Conservation (phyloP, 2,797 vertebrate species). For the Sebastes kiyomatsui region DNA sequence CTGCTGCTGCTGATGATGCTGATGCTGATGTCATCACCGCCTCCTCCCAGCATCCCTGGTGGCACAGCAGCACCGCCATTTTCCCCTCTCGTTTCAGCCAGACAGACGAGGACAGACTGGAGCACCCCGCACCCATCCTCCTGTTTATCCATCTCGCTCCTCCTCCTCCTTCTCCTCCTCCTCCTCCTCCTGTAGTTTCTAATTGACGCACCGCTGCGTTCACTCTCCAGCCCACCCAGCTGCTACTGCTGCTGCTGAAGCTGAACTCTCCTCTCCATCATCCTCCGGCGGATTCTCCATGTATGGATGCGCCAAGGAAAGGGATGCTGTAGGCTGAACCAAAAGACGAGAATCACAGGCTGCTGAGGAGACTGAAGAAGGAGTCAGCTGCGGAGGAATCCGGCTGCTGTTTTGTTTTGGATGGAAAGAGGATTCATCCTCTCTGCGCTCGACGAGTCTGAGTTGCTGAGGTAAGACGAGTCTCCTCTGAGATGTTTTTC, state of each 20-base stretch:
- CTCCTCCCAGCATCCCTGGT: conserved; percentile 75
- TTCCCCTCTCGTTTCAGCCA: conserved; percentile 48
- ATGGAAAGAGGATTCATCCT: conserved; percentile 50
- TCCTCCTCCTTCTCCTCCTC: conserved; percentile 2
- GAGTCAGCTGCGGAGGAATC: conserved; percentile 41
- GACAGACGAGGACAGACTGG: conserved; percentile 26
- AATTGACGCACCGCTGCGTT: conserved; percentile 64
- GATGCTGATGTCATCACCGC: conserved; percentile 80
- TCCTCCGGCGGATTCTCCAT: conserved; percentile 71
- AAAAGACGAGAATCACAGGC: conserved; percentile 13
- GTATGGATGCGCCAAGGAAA: conserved; percentile 69
- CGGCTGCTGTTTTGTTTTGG: conserved; percentile 46
- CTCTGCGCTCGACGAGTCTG: conserved; percentile 53
- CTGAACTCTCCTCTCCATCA: background rate
- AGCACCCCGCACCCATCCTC: conserved; percentile 55
- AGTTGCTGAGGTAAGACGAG: conserved; percentile 67
- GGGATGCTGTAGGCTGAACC: conserved; percentile 71
- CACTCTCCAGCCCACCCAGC: conserved; percentile 33
- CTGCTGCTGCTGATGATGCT: conserved; percentile 67
- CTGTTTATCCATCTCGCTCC: conserved; percentile 30
- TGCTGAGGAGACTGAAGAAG: conserved; percentile 27
- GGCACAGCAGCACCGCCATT: conserved; percentile 77
- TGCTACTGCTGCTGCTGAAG: conserved; percentile 18
- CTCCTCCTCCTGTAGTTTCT: conserved; percentile 25
- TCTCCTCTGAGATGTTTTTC: conserved; percentile 23